A percentile compares a stretch with the other conserved stretches of the same genome.
These are phyloP conservation scores for Cyrtodaria siliqua DNA, from an alignment of 2,888 invertebrate species.

Conservation along the genomic window DNA sequence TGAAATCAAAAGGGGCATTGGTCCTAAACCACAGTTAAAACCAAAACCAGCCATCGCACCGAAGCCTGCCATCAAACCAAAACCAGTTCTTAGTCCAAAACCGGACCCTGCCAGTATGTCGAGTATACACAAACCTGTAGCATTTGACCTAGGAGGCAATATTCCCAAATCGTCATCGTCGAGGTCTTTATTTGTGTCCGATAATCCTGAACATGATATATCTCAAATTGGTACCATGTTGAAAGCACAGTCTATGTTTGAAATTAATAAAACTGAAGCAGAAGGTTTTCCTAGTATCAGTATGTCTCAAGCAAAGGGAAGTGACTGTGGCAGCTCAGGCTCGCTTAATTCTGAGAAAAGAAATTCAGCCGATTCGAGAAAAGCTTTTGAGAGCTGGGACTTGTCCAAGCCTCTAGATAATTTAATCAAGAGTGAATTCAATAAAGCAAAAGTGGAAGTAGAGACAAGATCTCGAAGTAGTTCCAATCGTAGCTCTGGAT, in stretches of 20 bases:
- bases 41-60: slow-evolving; percentile 73
- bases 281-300: slow-evolving; percentile 5
- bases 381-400: slow-evolving; percentile 62
- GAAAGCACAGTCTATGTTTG: slow-evolving; percentile 61
- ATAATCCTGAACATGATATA: not conserved
- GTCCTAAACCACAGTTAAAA: slow-evolving; percentile 33
- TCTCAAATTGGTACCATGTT: slow-evolving; percentile 18
- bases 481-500: slow-evolving; percentile 35
- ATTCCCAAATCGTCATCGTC: slow-evolving; percentile 54
- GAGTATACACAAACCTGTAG: slow-evolving; percentile 27
- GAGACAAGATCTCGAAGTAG: slow-evolving; percentile 45
- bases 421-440: slow-evolving; percentile 65
- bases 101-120: slow-evolving; percentile 44
- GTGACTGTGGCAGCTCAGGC: slow-evolving; percentile 32
- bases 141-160: slow-evolving; percentile 22
- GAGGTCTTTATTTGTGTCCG: slow-evolving; percentile 17
- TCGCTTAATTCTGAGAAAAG: slow-evolving; percentile 33
- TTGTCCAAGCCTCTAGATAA: slow-evolving; percentile 64
- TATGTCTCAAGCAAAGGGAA: slow-evolving; percentile 9
- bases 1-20: slow-evolving; percentile 1
- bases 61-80: slow-evolving; percentile 78
- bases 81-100: slow-evolving; percentile 69
- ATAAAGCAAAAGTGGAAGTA: slow-evolving; percentile 59
- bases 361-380: slow-evolving; percentile 31
- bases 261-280: slow-evolving; percentile 37